Base-by-base conservation (phyloP, 1,140 invertebrate species). In the Ganaspis sp. region DNA sequence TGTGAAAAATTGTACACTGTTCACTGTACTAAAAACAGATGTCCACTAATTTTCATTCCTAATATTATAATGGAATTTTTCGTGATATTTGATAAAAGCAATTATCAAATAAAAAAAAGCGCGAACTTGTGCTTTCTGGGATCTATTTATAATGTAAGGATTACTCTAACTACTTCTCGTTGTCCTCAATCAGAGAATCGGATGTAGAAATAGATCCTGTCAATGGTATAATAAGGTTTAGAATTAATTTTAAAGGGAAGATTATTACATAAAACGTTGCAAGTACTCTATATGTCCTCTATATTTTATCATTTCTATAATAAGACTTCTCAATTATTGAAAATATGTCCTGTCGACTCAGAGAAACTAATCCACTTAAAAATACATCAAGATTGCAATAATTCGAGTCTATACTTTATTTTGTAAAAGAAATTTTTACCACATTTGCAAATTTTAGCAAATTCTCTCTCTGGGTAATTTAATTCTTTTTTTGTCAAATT, bases 261-360 rank as follows among this genome's bases (percentile, higher is more conserved):
- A 12, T 58, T 58, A 58, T 58, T 9, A 2, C 12, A 26, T 12
- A 26, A 12, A 26, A 58, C 54, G 12, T 58, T 58, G 9, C 1
- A 23, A 11, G 6, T 11, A 58, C 9, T 26, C 23, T 23, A 29
- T 26, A 26, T 58, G 9, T 58, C 17, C 21, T 58, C 53, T 58
- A 58, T 58, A 21, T 26, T 58, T 58, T 15, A 64, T 26, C 11
- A 4, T 29, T 64, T 26, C 58, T 64, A 64, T 64, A 34, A 29
- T 29, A 64, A 29, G 26, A 64, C 58, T 64, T 64, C 9, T 64
- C 26, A 29, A 64, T 64, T 29, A 64, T 64, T 34, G 11, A n/a
- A 64, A 29, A 64, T 64, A 29, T 64, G 5, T n/a, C 58, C 4
- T 29, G 26, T 64, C 23, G 11, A 26, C 15, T n/a, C 12, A 29